phyloP scores from a whole-genome alignment of 2,888 invertebrate species.

The Carcina quercana region DNA sequence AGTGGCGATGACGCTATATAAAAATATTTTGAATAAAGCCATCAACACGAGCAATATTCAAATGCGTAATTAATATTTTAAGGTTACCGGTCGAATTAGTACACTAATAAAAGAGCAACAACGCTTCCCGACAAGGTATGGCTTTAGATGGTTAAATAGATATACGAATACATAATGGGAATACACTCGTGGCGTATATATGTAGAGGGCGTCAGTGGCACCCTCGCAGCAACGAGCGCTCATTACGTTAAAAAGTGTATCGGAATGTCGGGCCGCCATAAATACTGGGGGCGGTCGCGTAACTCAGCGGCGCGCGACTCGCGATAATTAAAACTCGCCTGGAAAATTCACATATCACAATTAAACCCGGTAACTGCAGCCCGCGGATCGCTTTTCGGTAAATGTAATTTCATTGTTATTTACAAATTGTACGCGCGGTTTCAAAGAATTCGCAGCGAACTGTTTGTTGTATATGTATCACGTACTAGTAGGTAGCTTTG shows the following conservation, averaged over 20 bases:
- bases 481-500: too few species aligned
- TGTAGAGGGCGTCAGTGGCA: conserved; percentile 31
- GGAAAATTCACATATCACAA: conserved; percentile 73
- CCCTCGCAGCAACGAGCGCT: conserved; percentile 47
- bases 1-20: too few species aligned
- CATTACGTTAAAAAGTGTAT: conserved; percentile 75
- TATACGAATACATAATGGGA: conserved; percentile 19
- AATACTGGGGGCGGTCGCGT: conserved; percentile 75
- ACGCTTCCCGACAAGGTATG: too few species aligned
- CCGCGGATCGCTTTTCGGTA: conserved; percentile 46
- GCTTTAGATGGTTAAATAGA: not conserved
- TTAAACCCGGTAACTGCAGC: conserved; percentile 61
- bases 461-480: too few species aligned
- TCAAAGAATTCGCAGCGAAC: too few species aligned
- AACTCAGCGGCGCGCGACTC: conserved; percentile 68
- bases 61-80: too few species aligned
- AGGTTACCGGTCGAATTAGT: too few species aligned
- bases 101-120: too few species aligned
- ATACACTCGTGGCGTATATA: conserved; percentile 24
- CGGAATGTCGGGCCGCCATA: conserved; percentile 66
- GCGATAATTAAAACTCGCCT: conserved; percentile 74
- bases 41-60: too few species aligned
- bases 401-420: conserved; percentile 25
- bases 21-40: too few species aligned
- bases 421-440: too few species aligned